phyloP scores from a whole-genome alignment of 1,140 invertebrate species.

The Aphelinus certus region DNA sequence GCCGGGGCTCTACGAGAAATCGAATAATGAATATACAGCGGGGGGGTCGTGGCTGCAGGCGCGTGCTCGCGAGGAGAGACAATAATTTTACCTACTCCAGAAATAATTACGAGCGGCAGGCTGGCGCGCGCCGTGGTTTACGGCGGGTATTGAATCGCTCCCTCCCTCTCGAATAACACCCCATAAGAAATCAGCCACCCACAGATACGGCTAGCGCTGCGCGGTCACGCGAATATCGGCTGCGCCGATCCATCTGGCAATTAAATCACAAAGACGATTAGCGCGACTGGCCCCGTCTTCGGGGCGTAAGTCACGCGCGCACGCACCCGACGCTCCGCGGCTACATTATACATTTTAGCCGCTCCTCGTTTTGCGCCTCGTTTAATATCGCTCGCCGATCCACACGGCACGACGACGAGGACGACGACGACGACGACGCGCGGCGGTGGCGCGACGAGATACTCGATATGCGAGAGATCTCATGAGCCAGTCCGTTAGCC shows the following conservation, averaged over 20 bases:
- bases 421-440: background rate
- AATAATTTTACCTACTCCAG: constrained; percentile 25
- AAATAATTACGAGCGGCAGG: constrained; percentile 24
- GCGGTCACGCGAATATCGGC: constrained; percentile 10
- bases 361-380: constrained; percentile 19
- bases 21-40: constrained; percentile 4
- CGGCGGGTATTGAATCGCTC: constrained; percentile 17
- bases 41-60: background rate
- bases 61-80: background rate
- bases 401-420: background rate
- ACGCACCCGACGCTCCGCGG: too few species aligned
- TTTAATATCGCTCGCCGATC: background rate
- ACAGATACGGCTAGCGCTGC: too few species aligned
- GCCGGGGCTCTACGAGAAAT: background rate
- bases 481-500: constrained; percentile 10
- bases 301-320: constrained; percentile 8
- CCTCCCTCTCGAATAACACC: background rate
- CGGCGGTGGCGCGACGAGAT: background rate
- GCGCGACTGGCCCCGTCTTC: constrained; percentile 10
- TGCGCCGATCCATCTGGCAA: constrained; percentile 22
- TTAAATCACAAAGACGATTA: constrained; percentile 37
- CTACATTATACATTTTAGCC: background rate
- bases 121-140: background rate
- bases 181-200: background rate
- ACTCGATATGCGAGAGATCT: constrained; percentile 19